Evolutionary conservation across 2,113 vertebrate genomes (phyloP).

Genomic region (Erinaceus europaeus): DNA sequence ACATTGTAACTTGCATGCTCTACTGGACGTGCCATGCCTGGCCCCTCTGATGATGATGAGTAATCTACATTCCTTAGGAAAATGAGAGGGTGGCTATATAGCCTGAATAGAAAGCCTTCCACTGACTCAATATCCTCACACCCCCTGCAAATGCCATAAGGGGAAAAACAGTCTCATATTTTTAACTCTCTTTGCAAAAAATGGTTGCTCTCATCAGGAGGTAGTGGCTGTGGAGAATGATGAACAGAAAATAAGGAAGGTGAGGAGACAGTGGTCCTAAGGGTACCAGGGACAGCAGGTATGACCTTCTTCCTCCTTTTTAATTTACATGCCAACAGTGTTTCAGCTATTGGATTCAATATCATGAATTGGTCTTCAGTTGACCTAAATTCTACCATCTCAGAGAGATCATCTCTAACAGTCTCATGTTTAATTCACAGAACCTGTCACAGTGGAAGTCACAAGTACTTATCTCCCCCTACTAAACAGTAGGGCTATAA

Average conservation of each 20-base stretch:
- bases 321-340: no score
- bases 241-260: background rate
- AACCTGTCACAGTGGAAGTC: background rate
- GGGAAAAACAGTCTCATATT: background rate
- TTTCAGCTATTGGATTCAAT: background rate
- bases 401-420: background rate
- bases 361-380: background rate
- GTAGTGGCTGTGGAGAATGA: background rate
- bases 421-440: background rate
- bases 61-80: background rate
- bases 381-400: background rate
- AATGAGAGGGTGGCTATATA: background rate
- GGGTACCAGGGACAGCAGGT: background rate
- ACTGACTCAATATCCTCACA: background rate
- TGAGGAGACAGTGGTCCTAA: background rate
- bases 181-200: background rate
- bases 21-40: no score
- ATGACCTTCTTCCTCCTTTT: background rate
- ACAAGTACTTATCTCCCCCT: background rate
- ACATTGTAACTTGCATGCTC: no score
- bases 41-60: background rate
- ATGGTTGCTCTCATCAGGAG: background rate
- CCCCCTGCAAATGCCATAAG: background rate
- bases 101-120: background rate
- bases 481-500: background rate